Conservation (phyloP, 2,888 invertebrate species). For the Amiota mariae region DNA sequence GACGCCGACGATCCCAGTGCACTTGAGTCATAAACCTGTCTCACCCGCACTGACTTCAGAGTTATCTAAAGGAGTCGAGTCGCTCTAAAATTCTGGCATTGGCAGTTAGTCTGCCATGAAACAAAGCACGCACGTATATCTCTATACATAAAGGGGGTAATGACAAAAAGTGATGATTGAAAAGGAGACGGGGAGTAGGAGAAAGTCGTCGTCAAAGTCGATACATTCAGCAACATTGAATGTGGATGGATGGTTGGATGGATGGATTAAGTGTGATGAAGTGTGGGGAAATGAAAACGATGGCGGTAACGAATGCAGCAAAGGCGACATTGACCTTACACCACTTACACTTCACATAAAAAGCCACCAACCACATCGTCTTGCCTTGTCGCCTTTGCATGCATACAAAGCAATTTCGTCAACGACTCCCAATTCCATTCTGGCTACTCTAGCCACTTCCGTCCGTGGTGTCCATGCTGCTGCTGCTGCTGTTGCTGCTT, state of each 20-base stretch:
- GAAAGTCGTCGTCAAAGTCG: conserved; percentile 34
- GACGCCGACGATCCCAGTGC: conserved; percentile 28
- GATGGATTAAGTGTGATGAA: conserved; percentile 23
- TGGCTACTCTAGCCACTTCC: not conserved
- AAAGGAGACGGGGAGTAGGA: too few species aligned
- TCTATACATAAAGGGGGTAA: conserved; percentile 34
- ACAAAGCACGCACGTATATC: conserved; percentile 24
- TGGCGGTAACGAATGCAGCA: conserved; percentile 6
- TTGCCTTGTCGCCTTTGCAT: not conserved
- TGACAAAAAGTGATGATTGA: too few species aligned
- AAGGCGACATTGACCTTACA: conserved; percentile 72
- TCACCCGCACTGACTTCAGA: not conserved
- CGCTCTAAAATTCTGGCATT: conserved; percentile 43
- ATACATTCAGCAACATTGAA: conserved; percentile 52
- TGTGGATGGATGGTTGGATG: not conserved
- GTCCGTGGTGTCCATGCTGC: not conserved
- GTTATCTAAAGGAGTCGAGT: conserved; percentile 47
- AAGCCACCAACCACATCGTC: conserved; percentile 5
- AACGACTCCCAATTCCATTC: conserved; percentile 35
- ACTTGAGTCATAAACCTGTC: conserved; percentile 59
- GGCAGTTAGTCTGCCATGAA: conserved; percentile 35
- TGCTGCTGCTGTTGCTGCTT: not conserved
- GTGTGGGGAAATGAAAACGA: conserved; percentile 29
- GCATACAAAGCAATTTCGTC: conserved; percentile 42
- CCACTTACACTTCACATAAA: conserved; percentile 34